Conservation (phyloP, 2,113 vertebrate species). For the Laticauda colubrina region DNA sequence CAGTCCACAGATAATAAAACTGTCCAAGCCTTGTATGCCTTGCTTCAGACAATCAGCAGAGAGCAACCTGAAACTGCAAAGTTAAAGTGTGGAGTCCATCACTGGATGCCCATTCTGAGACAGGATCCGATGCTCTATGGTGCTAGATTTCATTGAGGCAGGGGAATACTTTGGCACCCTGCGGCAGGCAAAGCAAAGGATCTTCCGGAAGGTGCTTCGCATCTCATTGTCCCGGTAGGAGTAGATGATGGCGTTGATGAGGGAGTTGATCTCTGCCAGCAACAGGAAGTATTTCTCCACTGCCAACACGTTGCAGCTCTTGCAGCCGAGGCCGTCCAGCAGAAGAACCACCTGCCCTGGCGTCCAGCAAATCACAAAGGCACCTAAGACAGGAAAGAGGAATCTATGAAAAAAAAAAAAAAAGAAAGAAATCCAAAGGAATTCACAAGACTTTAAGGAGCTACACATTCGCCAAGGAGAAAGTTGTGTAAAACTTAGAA, state of each 20-base stretch:
- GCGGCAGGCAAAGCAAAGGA: slow-evolving; percentile 79
- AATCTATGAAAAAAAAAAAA: not conserved
- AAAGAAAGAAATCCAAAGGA: not conserved
- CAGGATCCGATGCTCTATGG: slow-evolving; percentile 62
- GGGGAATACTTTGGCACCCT: slow-evolving; percentile 43
- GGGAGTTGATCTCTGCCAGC: slow-evolving; percentile 87
- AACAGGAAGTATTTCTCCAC: slow-evolving; percentile 89
- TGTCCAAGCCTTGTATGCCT: not conserved
- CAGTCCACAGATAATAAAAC: slow-evolving; percentile 1
- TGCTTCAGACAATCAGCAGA: not conserved
- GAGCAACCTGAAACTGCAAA: not conserved
- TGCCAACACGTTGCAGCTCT: slow-evolving; percentile 70
- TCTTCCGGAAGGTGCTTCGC: slow-evolving; percentile 82
- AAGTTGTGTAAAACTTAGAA: not conserved
- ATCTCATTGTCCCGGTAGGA: slow-evolving; percentile 87
- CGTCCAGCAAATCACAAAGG: slow-evolving; percentile 93
- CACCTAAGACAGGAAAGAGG: slow-evolving; percentile 70
- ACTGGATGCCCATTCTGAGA: slow-evolving; percentile 62
- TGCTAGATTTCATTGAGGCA: slow-evolving; percentile 20
- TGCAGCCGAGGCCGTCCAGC: slow-evolving; percentile 81
- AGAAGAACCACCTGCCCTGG: slow-evolving; percentile 85
- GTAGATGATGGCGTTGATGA: slow-evolving; percentile 90
- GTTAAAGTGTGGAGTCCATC: slow-evolving; percentile 68
- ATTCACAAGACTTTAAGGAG: not conserved
- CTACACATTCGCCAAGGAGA: not conserved